Base-by-base conservation (phyloP, 1,140 invertebrate genomes). In the Subanguina moxae region DNA sequence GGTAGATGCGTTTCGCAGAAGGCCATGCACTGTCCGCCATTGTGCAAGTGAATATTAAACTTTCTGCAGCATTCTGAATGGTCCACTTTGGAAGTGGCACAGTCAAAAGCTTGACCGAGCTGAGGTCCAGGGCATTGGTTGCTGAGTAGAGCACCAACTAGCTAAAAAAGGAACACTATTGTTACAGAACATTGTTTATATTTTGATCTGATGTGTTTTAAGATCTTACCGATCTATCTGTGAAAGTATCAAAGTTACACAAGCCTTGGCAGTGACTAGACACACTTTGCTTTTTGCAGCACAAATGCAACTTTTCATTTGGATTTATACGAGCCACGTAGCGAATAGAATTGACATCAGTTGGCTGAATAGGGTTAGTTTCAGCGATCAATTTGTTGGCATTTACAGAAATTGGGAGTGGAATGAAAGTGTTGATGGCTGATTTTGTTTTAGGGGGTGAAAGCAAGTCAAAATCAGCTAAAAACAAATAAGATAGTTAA, bases 221-320 rank as follows among this genome's bases (percentile, higher is more conserved):
- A 8, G 15, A 52, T 46, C 64, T 38, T 73, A 76, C 74, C 21
- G 75, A 75, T 75, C 67, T 32, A 63, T 76, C 70, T 1, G 76
- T 76, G 30, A 76, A 76, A 13, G 65, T 77, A 61, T 76, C 74
- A 45, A 77, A 76, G 42, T 76, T 76, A 61, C 74, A 76, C 38
- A 76, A 42, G 17, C 56, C 45, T 56, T 76, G 74, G 42, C 74
- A 76, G 1, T 45, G 25, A 19, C 43, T 21, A 11, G 72, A 42
- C 32, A 76, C 32, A 13, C 61, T 32, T 62, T 78, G 75, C 57
- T 77, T 77, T 27, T 59, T 72, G 58, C 74, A 76, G 67, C 74
- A 76, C 23, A 74, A 21, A 27, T 77, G 73, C 30, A 76, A 45
- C 63, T 76, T 76, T 1, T 38, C 66, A 58, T 76, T 76, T 25